Evolutionary conservation across 2,888 invertebrate species (phyloP).

Genomic region (Capitulum mitella): DNA sequence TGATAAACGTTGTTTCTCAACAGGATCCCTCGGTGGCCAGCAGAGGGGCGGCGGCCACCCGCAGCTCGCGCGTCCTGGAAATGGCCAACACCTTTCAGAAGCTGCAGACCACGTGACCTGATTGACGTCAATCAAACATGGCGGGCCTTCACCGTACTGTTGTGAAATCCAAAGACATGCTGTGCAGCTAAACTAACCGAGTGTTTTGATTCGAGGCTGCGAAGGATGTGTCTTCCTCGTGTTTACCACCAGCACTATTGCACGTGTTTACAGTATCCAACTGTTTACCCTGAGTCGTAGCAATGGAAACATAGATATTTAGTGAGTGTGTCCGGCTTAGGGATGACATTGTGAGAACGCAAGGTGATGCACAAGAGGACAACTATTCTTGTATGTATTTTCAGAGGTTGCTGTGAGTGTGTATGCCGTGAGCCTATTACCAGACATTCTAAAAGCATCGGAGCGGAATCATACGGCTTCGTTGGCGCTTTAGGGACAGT

Average conservation of each 20-base stretch:
- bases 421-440: not conserved
- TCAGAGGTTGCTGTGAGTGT: not conserved
- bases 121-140: not conserved
- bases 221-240: not conserved
- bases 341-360: not conserved
- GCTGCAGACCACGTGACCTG: constrained; percentile 29
- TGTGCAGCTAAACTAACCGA: not conserved
- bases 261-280: too few relatives aligned
- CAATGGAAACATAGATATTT: not conserved
- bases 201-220: not conserved
- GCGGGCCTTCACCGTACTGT: not conserved
- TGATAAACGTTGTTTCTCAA: too few relatives aligned
- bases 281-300: not conserved
- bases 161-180: constrained; percentile 8
- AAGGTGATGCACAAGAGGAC: not conserved
- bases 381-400: constrained; percentile 18
- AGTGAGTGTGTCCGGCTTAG: not conserved
- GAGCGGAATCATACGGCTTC: not conserved
- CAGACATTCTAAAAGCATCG: not conserved
- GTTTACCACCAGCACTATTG: too few relatives aligned
- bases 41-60: constrained; percentile 25
- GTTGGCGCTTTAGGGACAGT: not conserved
- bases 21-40: too few relatives aligned
- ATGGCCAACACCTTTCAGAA: constrained; percentile 37
- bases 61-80: constrained; percentile 35